Percentiles rank a stretch among this genome's conserved stretches.
These are phyloP conservation scores for Porites australiensis DNA, from an alignment of 64 coral and sea anemone species.

Conservation along the genomic window DNA sequence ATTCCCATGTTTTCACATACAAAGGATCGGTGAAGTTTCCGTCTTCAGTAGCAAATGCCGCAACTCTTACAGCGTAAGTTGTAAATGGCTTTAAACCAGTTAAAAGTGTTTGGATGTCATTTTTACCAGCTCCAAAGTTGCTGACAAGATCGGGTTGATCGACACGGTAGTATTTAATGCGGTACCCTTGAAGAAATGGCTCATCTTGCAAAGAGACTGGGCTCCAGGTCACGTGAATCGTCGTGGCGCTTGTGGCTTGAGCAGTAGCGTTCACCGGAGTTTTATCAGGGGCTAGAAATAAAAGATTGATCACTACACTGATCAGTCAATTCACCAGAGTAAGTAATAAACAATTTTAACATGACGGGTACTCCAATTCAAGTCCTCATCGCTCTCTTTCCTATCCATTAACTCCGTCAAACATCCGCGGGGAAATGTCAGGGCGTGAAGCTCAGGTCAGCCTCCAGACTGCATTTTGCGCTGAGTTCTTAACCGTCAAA, in stretches of 20 bases:
- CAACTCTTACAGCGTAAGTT: slow-evolving; percentile 6
- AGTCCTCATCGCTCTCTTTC: too few relatives aligned
- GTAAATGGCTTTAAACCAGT: slow-evolving; percentile 37
- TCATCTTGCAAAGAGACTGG: neutral
- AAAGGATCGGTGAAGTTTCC: slow-evolving; percentile 52
- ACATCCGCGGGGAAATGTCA: too few relatives aligned
- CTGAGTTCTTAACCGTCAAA: too few relatives aligned
- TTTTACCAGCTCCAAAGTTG: neutral
- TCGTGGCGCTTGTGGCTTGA: neutral
- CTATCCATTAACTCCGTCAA: too few relatives aligned
- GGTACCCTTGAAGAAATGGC: slow-evolving; percentile 41
- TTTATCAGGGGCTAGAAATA: neutral
- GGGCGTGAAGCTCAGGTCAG: too few relatives aligned
- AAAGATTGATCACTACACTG: too few relatives aligned
- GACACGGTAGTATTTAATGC: neutral
- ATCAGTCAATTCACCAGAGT: neutral
- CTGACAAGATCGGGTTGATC: neutral
- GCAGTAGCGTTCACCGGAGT: neutral
- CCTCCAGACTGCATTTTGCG: too few relatives aligned
- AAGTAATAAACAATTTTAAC: too few relatives aligned
- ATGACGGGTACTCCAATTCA: too few relatives aligned
- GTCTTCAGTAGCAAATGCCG: slow-evolving; percentile 15
- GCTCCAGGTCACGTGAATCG: slow-evolving; percentile 49
- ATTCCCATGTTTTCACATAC: slow-evolving; percentile 36
- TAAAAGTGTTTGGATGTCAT: neutral